Evolutionary conservation across 2,113 vertebrate genomes (phyloP).

Genomic region (Barbus barbus): DNA sequence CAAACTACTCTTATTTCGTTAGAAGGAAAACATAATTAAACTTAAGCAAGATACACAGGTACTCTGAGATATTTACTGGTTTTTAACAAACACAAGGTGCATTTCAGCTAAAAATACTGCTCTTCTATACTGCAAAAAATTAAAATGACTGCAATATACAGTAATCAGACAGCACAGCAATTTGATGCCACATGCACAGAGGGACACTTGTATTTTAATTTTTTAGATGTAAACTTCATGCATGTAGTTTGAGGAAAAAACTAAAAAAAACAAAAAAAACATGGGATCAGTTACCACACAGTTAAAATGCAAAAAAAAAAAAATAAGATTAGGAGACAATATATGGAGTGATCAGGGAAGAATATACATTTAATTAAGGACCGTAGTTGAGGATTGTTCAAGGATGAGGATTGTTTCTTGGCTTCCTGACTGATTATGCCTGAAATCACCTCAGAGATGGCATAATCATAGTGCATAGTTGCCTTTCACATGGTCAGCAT

Average conservation of each 20-base stretch:
- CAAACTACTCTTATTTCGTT: background rate
- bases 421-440: background rate
- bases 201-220: background rate
- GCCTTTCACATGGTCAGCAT: background rate
- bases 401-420: background rate
- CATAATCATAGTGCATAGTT: background rate
- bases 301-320: background rate
- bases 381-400: background rate
- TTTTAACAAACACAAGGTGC: background rate
- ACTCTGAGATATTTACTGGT: background rate
- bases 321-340: background rate
- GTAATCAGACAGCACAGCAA: background rate
- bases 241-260: background rate
- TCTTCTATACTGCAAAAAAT: background rate
- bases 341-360: background rate
- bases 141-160: background rate
- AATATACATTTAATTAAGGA: background rate
- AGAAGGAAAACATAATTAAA: background rate
- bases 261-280: too few relatives aligned
- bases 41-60: background rate
- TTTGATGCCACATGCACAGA: background rate
- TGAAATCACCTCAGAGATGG: background rate
- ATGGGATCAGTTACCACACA: background rate
- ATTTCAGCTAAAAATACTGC: background rate
- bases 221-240: background rate